Conservation (phyloP, 2,113 vertebrate species). For the Microtus montanus region DNA sequence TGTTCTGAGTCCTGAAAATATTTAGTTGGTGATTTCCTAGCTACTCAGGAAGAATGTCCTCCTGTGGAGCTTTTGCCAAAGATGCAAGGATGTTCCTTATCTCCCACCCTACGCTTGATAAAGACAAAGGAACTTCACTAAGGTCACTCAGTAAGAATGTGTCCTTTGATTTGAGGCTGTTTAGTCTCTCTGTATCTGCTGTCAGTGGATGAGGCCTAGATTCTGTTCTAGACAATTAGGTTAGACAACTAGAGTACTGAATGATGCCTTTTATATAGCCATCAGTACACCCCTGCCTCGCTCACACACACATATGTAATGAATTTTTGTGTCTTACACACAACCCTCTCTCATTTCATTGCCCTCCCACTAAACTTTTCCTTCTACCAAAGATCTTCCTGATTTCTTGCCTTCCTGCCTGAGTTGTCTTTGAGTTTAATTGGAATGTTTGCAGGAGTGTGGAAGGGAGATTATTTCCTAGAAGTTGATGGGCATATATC, state of each 20-base stretch:
- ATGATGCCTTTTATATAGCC: background rate
- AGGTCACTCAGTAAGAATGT: background rate
- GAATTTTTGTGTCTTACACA: background rate
- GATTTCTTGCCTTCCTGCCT: background rate
- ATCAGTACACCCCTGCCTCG: background rate
- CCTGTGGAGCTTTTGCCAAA: background rate
- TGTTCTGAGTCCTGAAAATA: background rate
- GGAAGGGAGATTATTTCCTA: no score
- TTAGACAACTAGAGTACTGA: conserved; percentile 13
- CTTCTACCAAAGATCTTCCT: background rate
- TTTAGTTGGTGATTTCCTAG: background rate
- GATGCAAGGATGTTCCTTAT: background rate
- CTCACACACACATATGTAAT: background rate
- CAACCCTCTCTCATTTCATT: background rate
- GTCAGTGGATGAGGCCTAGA: background rate
- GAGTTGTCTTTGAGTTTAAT: background rate
- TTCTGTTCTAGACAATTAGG: background rate
- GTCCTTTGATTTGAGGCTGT: background rate
- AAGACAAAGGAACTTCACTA: background rate
- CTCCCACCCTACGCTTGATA: background rate
- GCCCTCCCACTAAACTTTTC: background rate
- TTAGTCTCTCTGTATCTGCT: background rate
- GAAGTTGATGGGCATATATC: background rate
- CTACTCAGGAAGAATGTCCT: background rate
- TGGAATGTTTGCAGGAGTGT: no score